These are phyloP conservation scores for Noctua janthina DNA, from an alignment of 2,888 invertebrate species.

Conservation along the genomic window DNA sequence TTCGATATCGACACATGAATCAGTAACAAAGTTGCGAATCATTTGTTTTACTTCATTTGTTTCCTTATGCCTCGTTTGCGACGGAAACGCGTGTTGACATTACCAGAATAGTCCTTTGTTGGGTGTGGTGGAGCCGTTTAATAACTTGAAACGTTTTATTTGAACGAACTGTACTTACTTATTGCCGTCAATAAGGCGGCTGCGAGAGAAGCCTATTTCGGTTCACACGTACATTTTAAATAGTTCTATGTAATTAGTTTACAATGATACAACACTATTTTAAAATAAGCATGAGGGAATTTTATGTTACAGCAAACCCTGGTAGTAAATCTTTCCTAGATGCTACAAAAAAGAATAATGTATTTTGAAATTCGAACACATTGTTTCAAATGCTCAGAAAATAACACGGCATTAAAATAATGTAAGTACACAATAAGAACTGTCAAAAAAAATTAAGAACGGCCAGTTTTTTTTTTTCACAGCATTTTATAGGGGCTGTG, in stretches of 20 bases:
- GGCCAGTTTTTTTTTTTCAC: constrained; percentile 40
- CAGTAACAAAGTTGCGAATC: constrained; percentile 78
- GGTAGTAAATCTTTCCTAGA: background rate
- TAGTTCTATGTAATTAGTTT: constrained; percentile 46
- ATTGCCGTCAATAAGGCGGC: constrained; percentile 60
- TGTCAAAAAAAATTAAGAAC: constrained; percentile 58
- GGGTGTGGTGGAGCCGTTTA: constrained; percentile 71
- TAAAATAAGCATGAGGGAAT: constrained; percentile 22
- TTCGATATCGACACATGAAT: constrained; percentile 56
- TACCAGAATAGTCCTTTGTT: constrained; percentile 87
- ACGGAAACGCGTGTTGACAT: constrained; percentile 84
- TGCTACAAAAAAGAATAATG: constrained; percentile 20
- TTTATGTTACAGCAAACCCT: constrained; percentile 15
- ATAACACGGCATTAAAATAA: constrained; percentile 43
- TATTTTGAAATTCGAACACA: constrained; percentile 49
- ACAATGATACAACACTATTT: constrained; percentile 57
- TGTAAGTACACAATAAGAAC: constrained; percentile 17
- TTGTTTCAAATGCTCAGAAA: constrained; percentile 65
- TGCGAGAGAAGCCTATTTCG: constrained; percentile 53
- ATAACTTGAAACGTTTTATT: constrained; percentile 68
- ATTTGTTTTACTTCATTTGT: constrained; percentile 80
- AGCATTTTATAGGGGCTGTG: constrained; percentile 70
- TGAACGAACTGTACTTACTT: constrained; percentile 65
- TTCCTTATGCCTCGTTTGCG: constrained; percentile 81
- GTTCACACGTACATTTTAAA: constrained; percentile 47